Evolutionary conservation across 2,888 invertebrate species (phyloP), one percentile per base, ranked within the genome.

Genomic region (Polyploca ridens): DNA sequence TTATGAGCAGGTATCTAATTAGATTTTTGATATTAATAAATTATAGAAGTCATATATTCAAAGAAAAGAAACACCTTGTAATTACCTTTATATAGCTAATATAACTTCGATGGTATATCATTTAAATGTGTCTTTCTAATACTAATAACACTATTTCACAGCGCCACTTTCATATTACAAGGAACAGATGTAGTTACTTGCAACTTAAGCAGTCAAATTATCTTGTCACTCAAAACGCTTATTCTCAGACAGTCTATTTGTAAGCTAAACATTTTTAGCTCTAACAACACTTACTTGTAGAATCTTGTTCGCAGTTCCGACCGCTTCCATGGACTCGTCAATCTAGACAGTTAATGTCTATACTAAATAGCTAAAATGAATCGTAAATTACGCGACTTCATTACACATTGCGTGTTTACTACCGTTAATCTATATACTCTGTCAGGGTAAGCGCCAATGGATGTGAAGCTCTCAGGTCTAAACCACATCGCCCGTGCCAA

Each of bases 281-380:
- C 3, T 66, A 65, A 66, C 61, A 60, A 62, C 27, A 33, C 63
- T 61, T 60, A 64, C 62, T 68, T 63, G 58, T 63, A 49, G 64
- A 64, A 64, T 66, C 66, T 68, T 62, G 70, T 68, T 65, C 63
- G 70, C 60, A 41, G 58, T 49, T 44, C 63, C 62, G 33, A 71
- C 67, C 64, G 65, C 70, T 78, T 71, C 66, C 64, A 68, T 66
- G 63, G 66, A 75, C 72, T 64, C 58, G 41, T 59, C 61, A 60
- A 67, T 67, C 70, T 70, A 58, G 46, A 54, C 61, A 71, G 70
- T 64, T 67, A 74, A 73, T 73, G 66, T 67, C 69, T 54, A 54
- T 71, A 68, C 66, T 66, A 66, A 62, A 64, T 64, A 69, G 11
- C 66, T 58, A 27, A 61, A 49, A 66, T 65, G 62, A 75, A 66